Conservation (phyloP, 2,113 vertebrate species). For the Paramisgurnus dabryanus region DNA sequence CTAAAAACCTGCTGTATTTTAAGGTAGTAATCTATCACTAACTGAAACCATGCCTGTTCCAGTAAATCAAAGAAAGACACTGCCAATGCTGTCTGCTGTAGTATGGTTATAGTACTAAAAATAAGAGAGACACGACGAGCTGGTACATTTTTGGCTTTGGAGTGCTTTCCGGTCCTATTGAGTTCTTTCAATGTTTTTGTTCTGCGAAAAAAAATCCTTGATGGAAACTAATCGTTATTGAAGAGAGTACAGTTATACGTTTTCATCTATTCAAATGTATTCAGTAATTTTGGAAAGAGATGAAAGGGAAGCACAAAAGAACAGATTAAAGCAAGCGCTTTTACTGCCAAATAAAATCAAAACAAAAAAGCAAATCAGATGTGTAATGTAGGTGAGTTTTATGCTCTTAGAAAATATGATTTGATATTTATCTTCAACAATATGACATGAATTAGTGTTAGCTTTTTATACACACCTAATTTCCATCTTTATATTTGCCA, state of each 20-base stretch:
- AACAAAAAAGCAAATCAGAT: slow-evolving; percentile 25
- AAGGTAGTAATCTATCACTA: slow-evolving; percentile 29
- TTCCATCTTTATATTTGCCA: slow-evolving; percentile 18
- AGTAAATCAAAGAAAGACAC: slow-evolving; percentile 33
- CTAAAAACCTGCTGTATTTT: slow-evolving; percentile 15
- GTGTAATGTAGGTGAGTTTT: slow-evolving; percentile 7
- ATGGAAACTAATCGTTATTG: slow-evolving; percentile 22
- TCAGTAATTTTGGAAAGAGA: slow-evolving; percentile 37
- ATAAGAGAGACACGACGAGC: not conserved
- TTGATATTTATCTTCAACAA: not conserved
- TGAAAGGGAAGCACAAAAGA: slow-evolving; percentile 36
- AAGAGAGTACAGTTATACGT: not conserved
- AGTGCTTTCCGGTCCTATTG: slow-evolving; percentile 8
- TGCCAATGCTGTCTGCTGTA: slow-evolving; percentile 1
- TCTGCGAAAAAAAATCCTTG: not conserved
- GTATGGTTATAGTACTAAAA: slow-evolving; percentile 3
- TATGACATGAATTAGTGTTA: not conserved
- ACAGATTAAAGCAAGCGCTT: slow-evolving; percentile 17
- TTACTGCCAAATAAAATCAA: slow-evolving; percentile 35
- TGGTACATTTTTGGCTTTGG: not conserved
- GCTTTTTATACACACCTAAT: not conserved
- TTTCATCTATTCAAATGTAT: slow-evolving; percentile 28
- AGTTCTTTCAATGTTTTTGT: slow-evolving; percentile 14
- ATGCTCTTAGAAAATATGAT: not conserved
- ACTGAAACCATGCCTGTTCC: slow-evolving; percentile 37